Conservation (phyloP, 1,140 invertebrate species). For the Drosophila seguyi region DNA sequence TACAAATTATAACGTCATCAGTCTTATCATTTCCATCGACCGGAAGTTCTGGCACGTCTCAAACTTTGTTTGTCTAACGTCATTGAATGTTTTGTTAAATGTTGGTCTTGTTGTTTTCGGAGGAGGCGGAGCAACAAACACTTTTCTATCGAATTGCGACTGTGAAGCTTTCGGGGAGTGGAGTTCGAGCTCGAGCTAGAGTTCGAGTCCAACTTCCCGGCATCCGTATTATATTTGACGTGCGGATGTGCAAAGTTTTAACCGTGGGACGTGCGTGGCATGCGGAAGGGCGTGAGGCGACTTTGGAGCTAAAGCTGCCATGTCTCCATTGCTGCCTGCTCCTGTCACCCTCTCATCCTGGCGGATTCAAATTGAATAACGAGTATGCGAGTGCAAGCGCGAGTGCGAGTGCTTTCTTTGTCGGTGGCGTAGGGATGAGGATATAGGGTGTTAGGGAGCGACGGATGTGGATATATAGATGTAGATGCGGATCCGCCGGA, state of each 20-base stretch:
- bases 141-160: constrained; percentile 31
- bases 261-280: constrained; percentile 60
- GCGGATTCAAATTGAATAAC: constrained; percentile 54
- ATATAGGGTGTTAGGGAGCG: background rate
- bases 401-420: constrained; percentile 24
- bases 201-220: constrained; percentile 17
- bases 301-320: constrained; percentile 20
- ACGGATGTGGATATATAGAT: constrained; percentile 2
- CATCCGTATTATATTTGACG: constrained; percentile 60
- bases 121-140: constrained; percentile 20
- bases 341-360: constrained; percentile 3
- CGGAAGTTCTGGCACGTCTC: constrained; percentile 47
- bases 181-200: constrained; percentile 4
- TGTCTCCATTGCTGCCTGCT: constrained; percentile 7
- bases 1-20: constrained; percentile 43
- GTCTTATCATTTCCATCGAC: constrained; percentile 20
- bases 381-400: constrained; percentile 37
- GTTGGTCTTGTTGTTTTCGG: constrained; percentile 17
- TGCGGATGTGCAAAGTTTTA: constrained; percentile 67
- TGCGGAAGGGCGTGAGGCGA: constrained; percentile 28
- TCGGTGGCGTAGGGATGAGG: background rate
- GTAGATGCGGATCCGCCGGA: background rate
- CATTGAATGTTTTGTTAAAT: constrained; percentile 51
- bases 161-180: constrained; percentile 1
- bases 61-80: constrained; percentile 47